Conservation (phyloP, 2,113 vertebrate genomes). For the Oncorhynchus gorbuscha region DNA sequence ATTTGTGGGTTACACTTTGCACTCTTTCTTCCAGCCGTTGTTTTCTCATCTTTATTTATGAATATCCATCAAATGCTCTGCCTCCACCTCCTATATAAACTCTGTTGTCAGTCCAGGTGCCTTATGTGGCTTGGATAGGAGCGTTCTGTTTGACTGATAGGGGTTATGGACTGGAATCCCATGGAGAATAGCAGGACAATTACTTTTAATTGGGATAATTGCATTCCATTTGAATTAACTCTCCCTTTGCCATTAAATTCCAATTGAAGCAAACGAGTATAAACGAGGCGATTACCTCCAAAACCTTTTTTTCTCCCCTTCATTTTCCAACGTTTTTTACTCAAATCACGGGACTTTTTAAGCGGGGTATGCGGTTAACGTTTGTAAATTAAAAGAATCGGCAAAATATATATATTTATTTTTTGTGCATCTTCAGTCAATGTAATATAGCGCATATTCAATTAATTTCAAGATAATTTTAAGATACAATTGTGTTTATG, state of each 20-base stretch:
- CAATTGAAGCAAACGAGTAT: slow-evolving; percentile 15
- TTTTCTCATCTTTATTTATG: too few species aligned
- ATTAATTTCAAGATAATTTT: too few species aligned
- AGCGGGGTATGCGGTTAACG: too few species aligned
- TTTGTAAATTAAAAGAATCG: too few species aligned
- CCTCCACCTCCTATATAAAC: not conserved
- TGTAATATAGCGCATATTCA: too few species aligned
- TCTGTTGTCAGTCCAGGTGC: not conserved
- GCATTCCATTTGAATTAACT: slow-evolving; percentile 17
- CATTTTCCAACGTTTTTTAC: not conserved
- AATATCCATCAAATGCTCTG: too few species aligned
- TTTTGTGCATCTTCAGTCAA: too few species aligned
- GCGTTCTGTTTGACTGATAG: not conserved
- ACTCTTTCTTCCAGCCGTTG: too few species aligned
- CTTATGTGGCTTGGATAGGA: not conserved
- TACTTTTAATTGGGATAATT: slow-evolving; percentile 23
- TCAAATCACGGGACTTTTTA: too few species aligned
- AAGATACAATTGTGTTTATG: too few species aligned
- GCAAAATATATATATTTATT: too few species aligned
- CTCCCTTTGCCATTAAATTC: slow-evolving; percentile 29
- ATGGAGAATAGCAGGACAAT: slow-evolving; percentile 17
- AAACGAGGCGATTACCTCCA: slow-evolving; percentile 1
- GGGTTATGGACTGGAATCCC: not conserved
- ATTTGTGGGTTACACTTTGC: too few species aligned
- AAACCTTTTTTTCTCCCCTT: not conserved